Evolutionary conservation across 1,140 invertebrate species (phyloP).

Genomic region (Penaeus japonicus): DNA sequence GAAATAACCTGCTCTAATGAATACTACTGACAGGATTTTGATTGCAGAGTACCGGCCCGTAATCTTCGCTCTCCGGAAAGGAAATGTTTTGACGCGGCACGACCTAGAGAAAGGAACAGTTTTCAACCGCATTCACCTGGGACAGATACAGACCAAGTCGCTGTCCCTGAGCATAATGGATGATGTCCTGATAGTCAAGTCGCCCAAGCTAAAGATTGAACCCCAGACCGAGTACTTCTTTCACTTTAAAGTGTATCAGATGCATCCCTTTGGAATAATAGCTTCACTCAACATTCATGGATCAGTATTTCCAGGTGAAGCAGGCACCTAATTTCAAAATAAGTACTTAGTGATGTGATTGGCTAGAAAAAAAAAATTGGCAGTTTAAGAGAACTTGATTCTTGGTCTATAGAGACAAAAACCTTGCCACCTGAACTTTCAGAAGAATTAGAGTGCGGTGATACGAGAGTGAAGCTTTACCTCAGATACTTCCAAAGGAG

Average conservation of each 20-base stretch:
- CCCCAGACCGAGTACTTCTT: neutral
- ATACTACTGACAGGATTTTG: neutral
- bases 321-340: too few species aligned
- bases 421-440: too few species aligned
- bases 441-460: too few species aligned
- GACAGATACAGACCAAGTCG: neutral
- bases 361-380: too few species aligned
- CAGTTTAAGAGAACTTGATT: too few species aligned
- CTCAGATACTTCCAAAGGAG: too few species aligned
- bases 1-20: neutral
- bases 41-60: constrained; percentile 42
- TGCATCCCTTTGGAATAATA: constrained; percentile 14
- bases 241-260: constrained; percentile 20
- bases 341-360: too few species aligned
- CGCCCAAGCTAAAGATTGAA: neutral
- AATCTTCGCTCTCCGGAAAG: constrained; percentile 31
- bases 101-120: constrained; percentile 21
- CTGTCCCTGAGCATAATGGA: constrained; percentile 16
- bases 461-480: too few species aligned
- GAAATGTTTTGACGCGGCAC: constrained; percentile 28
- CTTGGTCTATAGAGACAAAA: too few species aligned
- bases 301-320: neutral
- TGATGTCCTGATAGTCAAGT: constrained; percentile 32
- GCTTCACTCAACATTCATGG: neutral
- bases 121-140: constrained; percentile 3